Evolutionary conservation across 2,113 vertebrate species (phyloP), one percentile per base, ranked within the genome.

Genomic region (Siniperca knerii): DNA sequence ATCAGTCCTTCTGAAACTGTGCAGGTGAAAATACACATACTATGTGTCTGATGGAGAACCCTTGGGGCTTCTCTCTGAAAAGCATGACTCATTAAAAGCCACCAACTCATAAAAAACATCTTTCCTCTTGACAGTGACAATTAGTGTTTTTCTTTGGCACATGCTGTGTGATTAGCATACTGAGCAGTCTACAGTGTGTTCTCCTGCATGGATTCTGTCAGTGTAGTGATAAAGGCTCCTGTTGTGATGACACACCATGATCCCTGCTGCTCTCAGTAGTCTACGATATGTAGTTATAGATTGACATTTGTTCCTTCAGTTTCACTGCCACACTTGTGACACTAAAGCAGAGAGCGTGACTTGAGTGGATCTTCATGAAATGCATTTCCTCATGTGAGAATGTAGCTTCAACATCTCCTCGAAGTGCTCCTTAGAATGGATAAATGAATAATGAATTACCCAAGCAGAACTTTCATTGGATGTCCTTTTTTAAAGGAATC

Each of bases 171-270:
- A 94, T 94, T 93, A 95, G 89, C 92, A 94, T 93, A 90, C 85
- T 90, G 92, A 95, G 93, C 94, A 86, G 90, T 48, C n/a, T 62
- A 13, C 1, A 48, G n/a, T 33, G 21, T 16, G 42, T 52, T 48
- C 42, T 55, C 20, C 65, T 62, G 29, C 55, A 55, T 35, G 37
- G 40, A 29, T 20, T 40, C 29, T 67, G 20, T 55, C 55, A 54
- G 60, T 50, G 37, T 11, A 0, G 21, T 35, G 57, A 79, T 71
- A 40, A 75, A 25, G 68, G 35, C 61, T 95, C 94, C 94, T 95
- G 96, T 95, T 96, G 96, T 95, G 96, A 96, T 95, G 94, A 96
- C 94, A 95, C 93, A 90, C 92, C 93, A 93, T 95, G 95, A 96
- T 77, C 23, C 93, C 25, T 77, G 73, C 57, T 54, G 48, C 66